phyloP scores from a whole-genome alignment of 2,113 vertebrate species.

The Albula goreensis region DNA sequence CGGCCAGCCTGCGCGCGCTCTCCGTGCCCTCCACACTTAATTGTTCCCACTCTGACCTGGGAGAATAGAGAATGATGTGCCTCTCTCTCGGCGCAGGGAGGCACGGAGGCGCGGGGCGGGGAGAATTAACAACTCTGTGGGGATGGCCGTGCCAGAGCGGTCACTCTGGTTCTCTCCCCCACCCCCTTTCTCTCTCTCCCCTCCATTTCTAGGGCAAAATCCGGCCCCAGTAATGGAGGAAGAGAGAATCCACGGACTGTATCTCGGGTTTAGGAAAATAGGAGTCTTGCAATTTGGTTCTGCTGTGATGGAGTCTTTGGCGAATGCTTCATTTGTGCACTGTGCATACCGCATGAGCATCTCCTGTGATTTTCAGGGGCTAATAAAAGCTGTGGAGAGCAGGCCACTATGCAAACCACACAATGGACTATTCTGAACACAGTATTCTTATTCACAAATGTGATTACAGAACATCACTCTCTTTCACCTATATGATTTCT shows the following conservation, averaged over 20 bases:
- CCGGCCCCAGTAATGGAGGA: slow-evolving; percentile 32
- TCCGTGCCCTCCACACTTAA: slow-evolving; percentile 79
- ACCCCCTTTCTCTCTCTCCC: not conserved
- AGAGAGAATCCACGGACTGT: slow-evolving; percentile 24
- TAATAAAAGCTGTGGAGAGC: not conserved
- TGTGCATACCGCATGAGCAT: not conserved
- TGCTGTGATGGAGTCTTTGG: not conserved
- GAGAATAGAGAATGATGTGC: slow-evolving; percentile 72
- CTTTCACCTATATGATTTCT: slow-evolving; percentile 1
- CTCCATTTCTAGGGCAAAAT: slow-evolving; percentile 42
- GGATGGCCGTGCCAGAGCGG: slow-evolving; percentile 45
- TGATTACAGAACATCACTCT: not conserved
- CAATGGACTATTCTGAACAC: not conserved
- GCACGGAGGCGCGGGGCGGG: slow-evolving; percentile 18
- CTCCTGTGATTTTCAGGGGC: not conserved
- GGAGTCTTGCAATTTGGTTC: not conserved
- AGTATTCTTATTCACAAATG: not conserved
- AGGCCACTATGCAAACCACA: not conserved
- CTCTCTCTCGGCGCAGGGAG: slow-evolving; percentile 37
- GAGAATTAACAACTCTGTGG: slow-evolving; percentile 57
- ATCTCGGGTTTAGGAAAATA: not conserved
- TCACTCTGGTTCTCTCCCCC: slow-evolving; percentile 30
- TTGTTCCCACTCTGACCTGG: slow-evolving; percentile 82
- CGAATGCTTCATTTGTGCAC: not conserved
- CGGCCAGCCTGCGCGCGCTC: slow-evolving; percentile 62